Evolutionary conservation across 2,888 invertebrate genomes (phyloP).

Genomic region (Pollenia labialis): DNA sequence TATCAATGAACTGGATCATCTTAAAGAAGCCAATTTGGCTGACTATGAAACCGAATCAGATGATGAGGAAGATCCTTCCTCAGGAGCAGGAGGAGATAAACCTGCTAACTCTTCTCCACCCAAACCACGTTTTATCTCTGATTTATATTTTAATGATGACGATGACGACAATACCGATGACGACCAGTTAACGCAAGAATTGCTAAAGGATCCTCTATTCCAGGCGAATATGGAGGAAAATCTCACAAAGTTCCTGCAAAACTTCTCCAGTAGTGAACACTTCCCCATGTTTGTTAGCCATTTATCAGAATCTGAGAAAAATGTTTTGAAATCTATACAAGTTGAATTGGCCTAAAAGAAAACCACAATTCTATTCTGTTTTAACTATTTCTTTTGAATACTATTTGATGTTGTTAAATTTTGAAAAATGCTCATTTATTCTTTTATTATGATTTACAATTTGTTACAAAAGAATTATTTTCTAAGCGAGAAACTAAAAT

Average conservation of each 20-base stretch:
- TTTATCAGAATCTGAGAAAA: slow-evolving; percentile 85
- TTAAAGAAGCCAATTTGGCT: slow-evolving; percentile 84
- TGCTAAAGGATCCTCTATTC: slow-evolving; percentile 87
- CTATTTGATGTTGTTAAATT: slow-evolving; percentile 27
- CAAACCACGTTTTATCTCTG: slow-evolving; percentile 80
- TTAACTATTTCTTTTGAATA: slow-evolving; percentile 3
- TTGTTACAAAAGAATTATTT: background rate
- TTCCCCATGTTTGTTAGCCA: slow-evolving; percentile 87
- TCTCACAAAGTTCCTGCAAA: slow-evolving; percentile 87
- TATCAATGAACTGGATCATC: slow-evolving; percentile 87
- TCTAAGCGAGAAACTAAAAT: background rate
- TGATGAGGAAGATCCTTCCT: slow-evolving; percentile 77
- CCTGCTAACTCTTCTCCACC: slow-evolving; percentile 75
- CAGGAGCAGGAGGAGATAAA: slow-evolving; percentile 76
- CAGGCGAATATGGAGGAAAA: slow-evolving; percentile 87
- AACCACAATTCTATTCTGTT: background rate
- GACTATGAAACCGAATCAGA: slow-evolving; percentile 79
- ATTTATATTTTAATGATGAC: slow-evolving; percentile 80
- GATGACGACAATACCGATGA: slow-evolving; percentile 84
- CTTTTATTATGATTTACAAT: too few relatives aligned
- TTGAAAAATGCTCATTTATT: too few relatives aligned
- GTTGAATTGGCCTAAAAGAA: slow-evolving; percentile 69
- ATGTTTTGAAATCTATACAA: slow-evolving; percentile 74
- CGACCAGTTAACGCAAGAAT: slow-evolving; percentile 87
- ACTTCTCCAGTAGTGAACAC: slow-evolving; percentile 87